Conservation (phyloP, 2,888 invertebrate genomes). For the Automeris io region DNA sequence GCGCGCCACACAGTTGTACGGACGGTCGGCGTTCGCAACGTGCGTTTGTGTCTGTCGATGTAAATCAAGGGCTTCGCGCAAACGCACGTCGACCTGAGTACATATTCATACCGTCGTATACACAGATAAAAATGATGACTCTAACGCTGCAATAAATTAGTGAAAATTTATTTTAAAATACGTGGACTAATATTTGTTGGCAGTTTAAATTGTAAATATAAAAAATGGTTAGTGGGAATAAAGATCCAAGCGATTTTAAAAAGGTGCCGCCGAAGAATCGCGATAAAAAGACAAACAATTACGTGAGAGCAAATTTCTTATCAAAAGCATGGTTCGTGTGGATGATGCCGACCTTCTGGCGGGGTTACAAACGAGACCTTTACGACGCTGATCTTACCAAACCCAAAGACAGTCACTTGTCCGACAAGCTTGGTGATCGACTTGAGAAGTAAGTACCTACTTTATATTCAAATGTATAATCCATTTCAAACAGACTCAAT, state of each 20-base stretch:
- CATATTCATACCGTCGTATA: constrained; percentile 37
- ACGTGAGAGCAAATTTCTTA: constrained; percentile 56
- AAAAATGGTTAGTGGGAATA: constrained; percentile 72
- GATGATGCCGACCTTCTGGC: constrained; percentile 76
- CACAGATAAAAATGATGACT: constrained; percentile 41
- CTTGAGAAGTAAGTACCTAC: constrained; percentile 75
- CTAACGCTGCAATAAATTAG: constrained; percentile 31
- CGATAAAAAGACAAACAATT: constrained; percentile 67
- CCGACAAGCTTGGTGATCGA: constrained; percentile 78
- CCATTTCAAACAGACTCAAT: neutral
- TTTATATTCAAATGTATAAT: too few species aligned
- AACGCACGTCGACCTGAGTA: constrained; percentile 39
- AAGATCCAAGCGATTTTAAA: constrained; percentile 54
- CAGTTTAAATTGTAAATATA: constrained; percentile 15
- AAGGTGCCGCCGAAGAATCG: constrained; percentile 66
- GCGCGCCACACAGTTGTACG: constrained; percentile 60
- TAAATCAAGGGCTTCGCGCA: constrained; percentile 47
- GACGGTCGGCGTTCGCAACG: constrained; percentile 43
- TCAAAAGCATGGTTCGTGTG: constrained; percentile 69
- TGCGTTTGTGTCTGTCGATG: constrained; percentile 38
- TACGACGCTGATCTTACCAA: constrained; percentile 82
- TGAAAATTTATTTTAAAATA: constrained; percentile 21
- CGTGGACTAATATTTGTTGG: constrained; percentile 21
- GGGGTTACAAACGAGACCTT: constrained; percentile 80
- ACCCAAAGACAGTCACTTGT: constrained; percentile 81